Evolutionary conservation across 2,797 vertebrate species (phyloP).

Genomic region (Eurystomus glaucurus): DNA sequence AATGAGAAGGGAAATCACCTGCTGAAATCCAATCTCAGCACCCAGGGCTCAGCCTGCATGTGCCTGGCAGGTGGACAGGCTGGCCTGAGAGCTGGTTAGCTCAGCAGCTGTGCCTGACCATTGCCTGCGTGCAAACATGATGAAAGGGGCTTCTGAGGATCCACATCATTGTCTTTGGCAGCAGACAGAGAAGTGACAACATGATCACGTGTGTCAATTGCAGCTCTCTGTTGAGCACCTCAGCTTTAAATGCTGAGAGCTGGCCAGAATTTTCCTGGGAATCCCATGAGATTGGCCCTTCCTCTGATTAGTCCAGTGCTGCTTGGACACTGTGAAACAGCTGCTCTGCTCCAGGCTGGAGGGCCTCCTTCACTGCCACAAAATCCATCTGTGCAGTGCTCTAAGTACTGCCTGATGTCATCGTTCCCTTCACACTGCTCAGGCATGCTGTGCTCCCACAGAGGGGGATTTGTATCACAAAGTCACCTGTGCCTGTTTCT

Average conservation of each 20-base stretch:
- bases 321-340: background rate
- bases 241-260: background rate
- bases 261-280: background rate
- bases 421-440: accelerated
- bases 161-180: background rate
- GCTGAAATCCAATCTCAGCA: background rate
- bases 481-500: background rate
- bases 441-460: background rate
- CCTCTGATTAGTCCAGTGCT: background rate
- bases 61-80: background rate
- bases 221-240: background rate
- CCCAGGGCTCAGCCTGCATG: background rate
- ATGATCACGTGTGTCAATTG: background rate
- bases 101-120: background rate
- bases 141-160: background rate
- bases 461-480: accelerated
- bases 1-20: background rate
- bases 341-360: background rate
- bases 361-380: background rate
- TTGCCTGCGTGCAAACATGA: accelerated
- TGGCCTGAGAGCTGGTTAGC: background rate
- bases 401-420: background rate
- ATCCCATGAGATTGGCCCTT: background rate
- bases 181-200: background rate
- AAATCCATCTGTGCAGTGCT: background rate